A percentile compares a stretch with the other conserved stretches of the same genome.
Conservation (phyloP, 2,113 vertebrate genomes). For the Phrynocephalus versicolor region DNA sequence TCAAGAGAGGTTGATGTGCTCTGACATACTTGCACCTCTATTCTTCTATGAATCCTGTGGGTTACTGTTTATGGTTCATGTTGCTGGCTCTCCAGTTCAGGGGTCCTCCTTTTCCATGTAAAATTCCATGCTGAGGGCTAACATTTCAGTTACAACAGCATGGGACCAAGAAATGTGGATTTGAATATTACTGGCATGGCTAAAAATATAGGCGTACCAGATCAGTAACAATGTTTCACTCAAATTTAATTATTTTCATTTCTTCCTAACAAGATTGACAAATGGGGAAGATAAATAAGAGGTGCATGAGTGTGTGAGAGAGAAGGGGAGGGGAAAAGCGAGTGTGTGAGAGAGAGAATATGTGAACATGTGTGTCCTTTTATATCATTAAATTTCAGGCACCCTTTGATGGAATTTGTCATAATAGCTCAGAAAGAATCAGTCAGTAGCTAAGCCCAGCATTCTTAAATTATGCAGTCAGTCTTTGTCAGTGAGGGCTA, state of each 20-base stretch:
- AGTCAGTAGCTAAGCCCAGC: conserved; percentile 6
- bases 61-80: background rate
- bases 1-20: too few species aligned
- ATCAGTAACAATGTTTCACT: conserved; percentile 50
- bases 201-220: conserved; percentile 36
- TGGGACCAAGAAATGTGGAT: background rate
- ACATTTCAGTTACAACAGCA: background rate
- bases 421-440: conserved; percentile 11
- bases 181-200: background rate
- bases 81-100: background rate
- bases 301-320: conserved; percentile 31
- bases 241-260: conserved; percentile 58
- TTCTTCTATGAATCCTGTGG: background rate
- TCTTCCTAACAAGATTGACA: conserved; percentile 42
- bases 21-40: background rate
- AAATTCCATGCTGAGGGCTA: background rate
- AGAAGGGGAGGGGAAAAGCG: conserved; percentile 41
- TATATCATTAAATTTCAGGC: background rate
- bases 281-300: conserved; percentile 42
- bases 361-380: conserved; percentile 16
- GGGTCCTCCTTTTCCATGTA: background rate
- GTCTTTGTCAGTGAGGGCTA: conserved; percentile 54
- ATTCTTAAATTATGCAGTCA: conserved; percentile 33
- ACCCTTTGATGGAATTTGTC: conserved; percentile 32
- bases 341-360: conserved; percentile 10